These are phyloP conservation scores for Penaeus vannamei DNA, from an alignment of 1,140 invertebrate species.

Conservation along the genomic window DNA sequence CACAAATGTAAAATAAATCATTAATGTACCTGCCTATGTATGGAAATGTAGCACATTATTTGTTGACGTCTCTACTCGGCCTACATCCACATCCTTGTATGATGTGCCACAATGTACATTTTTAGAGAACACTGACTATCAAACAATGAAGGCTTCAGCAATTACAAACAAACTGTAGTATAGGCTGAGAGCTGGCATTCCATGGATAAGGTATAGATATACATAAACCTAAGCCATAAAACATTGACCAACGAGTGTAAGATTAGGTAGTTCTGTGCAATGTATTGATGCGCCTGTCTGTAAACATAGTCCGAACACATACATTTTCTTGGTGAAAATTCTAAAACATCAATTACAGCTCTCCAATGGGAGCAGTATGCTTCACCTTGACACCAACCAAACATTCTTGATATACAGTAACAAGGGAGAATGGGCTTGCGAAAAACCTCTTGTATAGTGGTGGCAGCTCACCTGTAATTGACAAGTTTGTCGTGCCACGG, in stretches of 20 bases:
- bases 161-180: conserved; percentile 35
- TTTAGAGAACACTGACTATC: neutral
- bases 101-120: no score
- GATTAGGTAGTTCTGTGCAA: conserved; percentile 20
- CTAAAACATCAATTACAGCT: conserved; percentile 55
- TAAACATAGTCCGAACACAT: conserved; percentile 33
- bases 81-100: no score
- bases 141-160: conserved; percentile 22
- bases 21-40: no score
- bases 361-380: conserved; percentile 35
- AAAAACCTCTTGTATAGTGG: conserved; percentile 14
- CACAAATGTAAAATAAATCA: no score
- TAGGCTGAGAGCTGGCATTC: conserved; percentile 45
- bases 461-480: conserved; percentile 84
- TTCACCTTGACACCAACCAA: conserved; percentile 52
- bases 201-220: conserved; percentile 40
- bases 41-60: no score
- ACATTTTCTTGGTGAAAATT: conserved; percentile 37
- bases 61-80: no score
- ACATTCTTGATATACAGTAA: conserved; percentile 55
- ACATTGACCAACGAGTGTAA: no score
- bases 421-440: conserved; percentile 52
- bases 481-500: conserved; percentile 95
- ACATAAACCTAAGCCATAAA: conserved; percentile 19
- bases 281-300: conserved; percentile 45